These are phyloP conservation scores for Garrulus glandarius DNA, from an alignment of 2,797 vertebrate genomes.

Conservation along the genomic window DNA sequence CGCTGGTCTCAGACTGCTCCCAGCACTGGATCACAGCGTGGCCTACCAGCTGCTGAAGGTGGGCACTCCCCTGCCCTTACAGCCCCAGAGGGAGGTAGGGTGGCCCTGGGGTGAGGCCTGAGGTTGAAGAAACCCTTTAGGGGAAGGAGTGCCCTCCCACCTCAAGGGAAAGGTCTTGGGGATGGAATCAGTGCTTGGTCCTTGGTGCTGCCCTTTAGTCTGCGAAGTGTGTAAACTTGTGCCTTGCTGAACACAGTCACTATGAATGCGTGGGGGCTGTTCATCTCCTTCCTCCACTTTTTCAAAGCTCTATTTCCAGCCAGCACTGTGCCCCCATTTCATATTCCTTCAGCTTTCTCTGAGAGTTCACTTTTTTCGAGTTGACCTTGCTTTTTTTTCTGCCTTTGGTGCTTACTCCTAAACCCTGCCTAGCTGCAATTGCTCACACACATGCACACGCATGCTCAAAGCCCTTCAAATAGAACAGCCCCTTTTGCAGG, in stretches of 20 bases:
- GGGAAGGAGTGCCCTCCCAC: accelerated
- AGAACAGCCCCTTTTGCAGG: background rate
- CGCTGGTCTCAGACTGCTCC: background rate
- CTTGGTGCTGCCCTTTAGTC: background rate
- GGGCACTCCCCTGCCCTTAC: background rate
- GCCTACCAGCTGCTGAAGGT: background rate
- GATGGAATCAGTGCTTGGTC: background rate
- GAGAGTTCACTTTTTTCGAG: background rate
- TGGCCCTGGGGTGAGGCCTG: background rate
- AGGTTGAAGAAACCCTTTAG: background rate
- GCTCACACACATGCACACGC: background rate
- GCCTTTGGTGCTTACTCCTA: background rate
- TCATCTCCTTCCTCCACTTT: background rate
- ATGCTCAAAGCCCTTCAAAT: background rate
- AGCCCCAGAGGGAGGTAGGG: background rate
- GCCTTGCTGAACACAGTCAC: background rate
- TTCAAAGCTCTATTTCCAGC: background rate
- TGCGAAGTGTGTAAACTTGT: background rate
- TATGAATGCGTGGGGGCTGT: background rate
- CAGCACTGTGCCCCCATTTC: background rate
- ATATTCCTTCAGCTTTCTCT: background rate
- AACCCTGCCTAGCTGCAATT: background rate
- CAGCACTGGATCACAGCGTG: background rate
- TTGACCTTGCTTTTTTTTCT: background rate
- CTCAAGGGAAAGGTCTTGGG: background rate